These are phyloP conservation scores for Pangasius macronema DNA, from an alignment of 2,797 vertebrate genomes.

Conservation along the genomic window DNA sequence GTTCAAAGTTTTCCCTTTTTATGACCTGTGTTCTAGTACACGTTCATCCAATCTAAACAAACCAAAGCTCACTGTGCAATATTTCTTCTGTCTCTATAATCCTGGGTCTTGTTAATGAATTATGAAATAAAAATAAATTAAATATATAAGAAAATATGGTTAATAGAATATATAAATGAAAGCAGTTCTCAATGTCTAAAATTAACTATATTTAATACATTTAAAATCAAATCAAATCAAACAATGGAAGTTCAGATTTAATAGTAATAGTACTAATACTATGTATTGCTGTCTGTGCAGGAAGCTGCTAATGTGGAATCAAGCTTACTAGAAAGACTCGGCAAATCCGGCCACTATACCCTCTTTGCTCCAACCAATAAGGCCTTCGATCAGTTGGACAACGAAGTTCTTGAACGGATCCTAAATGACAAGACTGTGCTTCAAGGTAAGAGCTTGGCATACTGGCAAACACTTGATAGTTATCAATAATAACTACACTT, in stretches of 20 bases:
- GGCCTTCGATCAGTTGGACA: slow-evolving; percentile 82
- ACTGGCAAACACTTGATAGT: not conserved
- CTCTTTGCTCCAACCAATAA: slow-evolving; percentile 92
- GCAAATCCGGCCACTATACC: slow-evolving; percentile 85
- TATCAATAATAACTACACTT: not conserved
- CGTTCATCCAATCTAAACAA: not conserved
- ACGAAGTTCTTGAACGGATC: slow-evolving; percentile 80
- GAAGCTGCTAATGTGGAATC: slow-evolving; percentile 72
- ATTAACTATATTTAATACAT: not conserved
- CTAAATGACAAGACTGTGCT: slow-evolving; percentile 82
- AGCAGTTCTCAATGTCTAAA: not conserved
- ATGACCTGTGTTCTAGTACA: not conserved
- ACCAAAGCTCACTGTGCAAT: not conserved
- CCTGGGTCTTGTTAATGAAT: not conserved
- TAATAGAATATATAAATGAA: not conserved
- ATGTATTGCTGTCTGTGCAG: slow-evolving; percentile 64
- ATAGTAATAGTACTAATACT: not conserved
- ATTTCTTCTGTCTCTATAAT: not conserved
- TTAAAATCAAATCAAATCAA: not conserved
- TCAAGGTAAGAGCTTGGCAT: slow-evolving; percentile 75
- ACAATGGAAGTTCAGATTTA: not conserved
- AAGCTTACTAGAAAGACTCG: slow-evolving; percentile 78
- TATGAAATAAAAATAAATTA: not conserved
- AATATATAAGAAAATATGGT: not conserved
- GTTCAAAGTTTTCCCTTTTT: not conserved